Conservation (phyloP, 2,888 invertebrate species). For the Brachylomia viminalis region DNA sequence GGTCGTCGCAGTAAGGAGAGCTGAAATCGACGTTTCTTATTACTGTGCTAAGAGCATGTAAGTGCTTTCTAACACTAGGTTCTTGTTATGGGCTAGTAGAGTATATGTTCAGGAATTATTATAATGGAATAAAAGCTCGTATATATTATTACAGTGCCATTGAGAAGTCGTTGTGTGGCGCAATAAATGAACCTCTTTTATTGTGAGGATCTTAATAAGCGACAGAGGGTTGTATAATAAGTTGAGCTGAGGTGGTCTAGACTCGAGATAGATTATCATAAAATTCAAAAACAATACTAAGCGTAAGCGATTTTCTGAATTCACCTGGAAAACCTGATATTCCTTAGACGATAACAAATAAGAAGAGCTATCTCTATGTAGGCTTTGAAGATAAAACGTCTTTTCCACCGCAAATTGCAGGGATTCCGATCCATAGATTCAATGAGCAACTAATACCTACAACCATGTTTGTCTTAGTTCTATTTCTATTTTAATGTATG, state of each 20-base stretch:
- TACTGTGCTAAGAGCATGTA: slow-evolving; percentile 55
- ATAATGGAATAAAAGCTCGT: slow-evolving; percentile 24
- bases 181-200: slow-evolving; percentile 3
- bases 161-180: slow-evolving; percentile 7
- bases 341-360: no score
- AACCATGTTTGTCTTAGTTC: slow-evolving; percentile 1
- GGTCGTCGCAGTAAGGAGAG: slow-evolving; percentile 52
- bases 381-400: background rate
- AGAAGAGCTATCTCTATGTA: background rate
- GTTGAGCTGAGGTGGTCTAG: background rate
- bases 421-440: slow-evolving; percentile 2
- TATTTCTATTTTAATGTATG: slow-evolving; percentile 40
- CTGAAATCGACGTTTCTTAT: slow-evolving; percentile 59
- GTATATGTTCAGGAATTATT: slow-evolving; percentile 37
- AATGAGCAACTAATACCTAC: slow-evolving; percentile 5
- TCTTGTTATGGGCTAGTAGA: slow-evolving; percentile 36
- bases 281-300: background rate
- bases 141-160: slow-evolving; percentile 23
- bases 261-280: background rate
- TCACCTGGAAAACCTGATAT: background rate
- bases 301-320: background rate
- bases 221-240: background rate
- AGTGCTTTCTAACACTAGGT: slow-evolving; percentile 60
- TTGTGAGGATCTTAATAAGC: background rate
- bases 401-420: slow-evolving; percentile 5